These are phyloP conservation scores for Denticeps clupeoides DNA, from an alignment of 2,797 vertebrate species.

Conservation along the genomic window DNA sequence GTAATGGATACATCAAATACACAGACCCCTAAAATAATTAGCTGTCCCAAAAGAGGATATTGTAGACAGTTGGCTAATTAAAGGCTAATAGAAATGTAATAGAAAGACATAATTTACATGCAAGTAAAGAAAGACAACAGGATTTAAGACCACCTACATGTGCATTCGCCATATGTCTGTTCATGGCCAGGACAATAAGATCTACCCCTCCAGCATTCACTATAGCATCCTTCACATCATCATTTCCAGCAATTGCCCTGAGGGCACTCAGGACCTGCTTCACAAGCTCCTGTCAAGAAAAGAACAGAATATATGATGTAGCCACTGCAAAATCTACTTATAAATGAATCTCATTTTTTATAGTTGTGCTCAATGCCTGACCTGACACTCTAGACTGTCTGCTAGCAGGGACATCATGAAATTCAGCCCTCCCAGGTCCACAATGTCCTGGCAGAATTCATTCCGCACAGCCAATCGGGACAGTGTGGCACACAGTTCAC, in stretches of 20 bases:
- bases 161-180: slow-evolving; percentile 67
- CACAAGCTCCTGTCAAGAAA: slow-evolving; percentile 70
- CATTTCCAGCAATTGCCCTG: slow-evolving; percentile 80
- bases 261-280: slow-evolving; percentile 76
- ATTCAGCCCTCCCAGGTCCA: slow-evolving; percentile 79
- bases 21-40: too few species aligned
- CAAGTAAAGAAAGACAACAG: too few species aligned
- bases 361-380: slow-evolving; percentile 36
- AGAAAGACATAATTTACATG: too few species aligned
- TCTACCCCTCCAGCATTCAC: slow-evolving; percentile 70
- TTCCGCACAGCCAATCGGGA: slow-evolving; percentile 83
- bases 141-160: slow-evolving; percentile 50
- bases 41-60: too few species aligned
- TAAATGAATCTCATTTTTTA: too few species aligned
- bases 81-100: too few species aligned
- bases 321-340: too few species aligned
- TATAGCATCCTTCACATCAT: slow-evolving; percentile 85
- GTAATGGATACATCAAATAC: too few species aligned
- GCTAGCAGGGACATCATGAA: slow-evolving; percentile 76
- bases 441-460: slow-evolving; percentile 93
- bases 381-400: slow-evolving; percentile 73
- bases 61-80: too few species aligned
- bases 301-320: too few species aligned
- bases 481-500: slow-evolving; percentile 80
- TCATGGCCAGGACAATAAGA: slow-evolving; percentile 77